Evolutionary conservation across 2,888 invertebrate genomes (phyloP).

Genomic region (Thereva nobilitata): DNA sequence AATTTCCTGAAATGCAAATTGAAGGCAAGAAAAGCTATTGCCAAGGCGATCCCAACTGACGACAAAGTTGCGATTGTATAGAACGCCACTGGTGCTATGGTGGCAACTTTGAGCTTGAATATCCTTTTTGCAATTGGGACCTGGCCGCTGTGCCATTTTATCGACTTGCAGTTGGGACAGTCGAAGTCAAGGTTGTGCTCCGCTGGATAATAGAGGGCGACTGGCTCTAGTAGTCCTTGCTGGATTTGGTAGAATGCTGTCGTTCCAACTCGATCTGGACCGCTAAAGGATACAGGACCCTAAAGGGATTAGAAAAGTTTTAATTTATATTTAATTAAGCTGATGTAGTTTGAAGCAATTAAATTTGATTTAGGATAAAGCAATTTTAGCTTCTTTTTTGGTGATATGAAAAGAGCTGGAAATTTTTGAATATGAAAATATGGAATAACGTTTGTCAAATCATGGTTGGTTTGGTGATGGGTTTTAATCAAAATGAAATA

Average conservation of each 20-base stretch:
- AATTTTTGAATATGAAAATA: too few relatives aligned
- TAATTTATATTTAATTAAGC: conserved; percentile 16
- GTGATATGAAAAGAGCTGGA: too few relatives aligned
- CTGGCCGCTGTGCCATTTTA: conserved; percentile 76
- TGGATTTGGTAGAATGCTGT: conserved; percentile 88
- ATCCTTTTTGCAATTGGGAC: conserved; percentile 79
- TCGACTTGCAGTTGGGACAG: conserved; percentile 70
- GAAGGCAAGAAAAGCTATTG: conserved; percentile 76
- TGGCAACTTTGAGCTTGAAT: conserved; percentile 74
- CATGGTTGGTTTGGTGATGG: too few relatives aligned
- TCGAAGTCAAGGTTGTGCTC: conserved; percentile 66
- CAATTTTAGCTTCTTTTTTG: too few relatives aligned
- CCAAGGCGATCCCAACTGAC: conserved; percentile 73
- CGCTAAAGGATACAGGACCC: conserved; percentile 89
- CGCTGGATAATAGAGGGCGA: conserved; percentile 73
- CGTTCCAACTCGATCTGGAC: conserved; percentile 85
- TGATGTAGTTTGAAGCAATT: conserved; percentile 16
- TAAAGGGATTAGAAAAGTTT: conserved; percentile 56
- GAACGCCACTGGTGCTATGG: conserved; percentile 77
- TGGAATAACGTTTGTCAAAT: too few relatives aligned
- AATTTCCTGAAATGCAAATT: conserved; percentile 82
- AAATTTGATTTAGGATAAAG: too few relatives aligned
- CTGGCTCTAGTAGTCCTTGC: conserved; percentile 70
- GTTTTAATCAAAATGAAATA: too few relatives aligned
- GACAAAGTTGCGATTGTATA: conserved; percentile 74